These are phyloP conservation scores for Alloplasta piceator DNA, from an alignment of 2,888 invertebrate genomes.

Conservation along the genomic window DNA sequence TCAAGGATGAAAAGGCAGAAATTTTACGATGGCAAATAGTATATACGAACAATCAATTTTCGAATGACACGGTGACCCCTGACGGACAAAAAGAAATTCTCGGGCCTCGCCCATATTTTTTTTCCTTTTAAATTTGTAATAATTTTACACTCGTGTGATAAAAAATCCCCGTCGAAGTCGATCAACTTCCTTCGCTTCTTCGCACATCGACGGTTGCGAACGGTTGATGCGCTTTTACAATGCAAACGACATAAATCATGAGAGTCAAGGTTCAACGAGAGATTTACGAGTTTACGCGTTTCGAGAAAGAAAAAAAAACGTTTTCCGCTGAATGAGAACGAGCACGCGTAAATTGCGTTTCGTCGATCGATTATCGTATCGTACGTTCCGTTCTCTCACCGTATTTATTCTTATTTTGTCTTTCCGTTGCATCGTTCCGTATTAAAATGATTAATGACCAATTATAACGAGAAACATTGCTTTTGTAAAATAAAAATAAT, in stretches of 20 bases:
- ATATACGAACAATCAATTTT: no score
- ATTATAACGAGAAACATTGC: no score
- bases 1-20: no score
- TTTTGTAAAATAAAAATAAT: no score
- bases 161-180: not conserved
- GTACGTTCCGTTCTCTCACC: constrained; percentile 1
- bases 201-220: constrained; percentile 5
- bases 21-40: no score
- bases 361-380: constrained; percentile 40
- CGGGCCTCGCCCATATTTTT: no score
- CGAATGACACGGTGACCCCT: no score
- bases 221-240: constrained; percentile 32
- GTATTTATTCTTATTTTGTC: not conserved
- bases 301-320: constrained; percentile 19
- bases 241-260: constrained; percentile 34
- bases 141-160: not conserved
- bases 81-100: no score
- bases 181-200: constrained; percentile 1
- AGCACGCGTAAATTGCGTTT: constrained; percentile 12
- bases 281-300: constrained; percentile 29
- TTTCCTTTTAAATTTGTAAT: no score
- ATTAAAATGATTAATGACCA: no score
- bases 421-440: no score
- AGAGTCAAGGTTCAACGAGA: constrained; percentile 6
- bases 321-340: constrained; percentile 6